phyloP scores from a whole-genome alignment of 92 coral and sea anemone genomes.

The Epizoanthus ramosus region DNA sequence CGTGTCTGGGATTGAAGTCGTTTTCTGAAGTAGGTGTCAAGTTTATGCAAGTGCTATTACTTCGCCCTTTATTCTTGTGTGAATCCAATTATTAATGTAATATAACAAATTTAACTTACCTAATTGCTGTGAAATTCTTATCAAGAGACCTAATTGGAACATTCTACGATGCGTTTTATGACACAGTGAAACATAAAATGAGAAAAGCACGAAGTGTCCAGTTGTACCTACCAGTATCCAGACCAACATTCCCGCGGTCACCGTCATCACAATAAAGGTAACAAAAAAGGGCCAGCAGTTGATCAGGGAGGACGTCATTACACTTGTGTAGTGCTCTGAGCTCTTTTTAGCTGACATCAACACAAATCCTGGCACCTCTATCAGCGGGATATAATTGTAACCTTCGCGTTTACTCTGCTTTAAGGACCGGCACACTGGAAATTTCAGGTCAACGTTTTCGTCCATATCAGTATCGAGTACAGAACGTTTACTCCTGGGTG shows the following conservation, averaged over 20 bases:
- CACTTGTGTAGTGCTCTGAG: background rate
- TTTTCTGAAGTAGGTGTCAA: too few species aligned
- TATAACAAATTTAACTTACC: too few species aligned
- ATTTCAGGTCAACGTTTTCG: background rate
- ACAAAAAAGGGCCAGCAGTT: slow-evolving; percentile 11
- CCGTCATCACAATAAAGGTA: background rate
- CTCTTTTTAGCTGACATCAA: background rate
- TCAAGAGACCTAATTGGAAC: too few species aligned
- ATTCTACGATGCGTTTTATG: too few species aligned
- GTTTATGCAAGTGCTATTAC: too few species aligned
- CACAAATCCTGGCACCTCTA: slow-evolving; percentile 20
- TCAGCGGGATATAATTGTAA: background rate
- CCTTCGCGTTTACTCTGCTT: background rate
- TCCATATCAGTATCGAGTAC: background rate
- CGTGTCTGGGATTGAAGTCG: too few species aligned
- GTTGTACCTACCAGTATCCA: slow-evolving; percentile 22
- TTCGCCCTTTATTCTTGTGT: too few species aligned
- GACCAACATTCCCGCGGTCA: background rate
- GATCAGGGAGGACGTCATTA: background rate
- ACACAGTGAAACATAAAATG: too few species aligned
- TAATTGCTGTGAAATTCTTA: too few species aligned
- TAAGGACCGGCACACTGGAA: background rate
- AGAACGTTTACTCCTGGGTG: background rate
- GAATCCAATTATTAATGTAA: too few species aligned
- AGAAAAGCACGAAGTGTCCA: too few species aligned